Evolutionary conservation across 2,113 vertebrate species (phyloP).

Genomic region (Nibea albiflora): DNA sequence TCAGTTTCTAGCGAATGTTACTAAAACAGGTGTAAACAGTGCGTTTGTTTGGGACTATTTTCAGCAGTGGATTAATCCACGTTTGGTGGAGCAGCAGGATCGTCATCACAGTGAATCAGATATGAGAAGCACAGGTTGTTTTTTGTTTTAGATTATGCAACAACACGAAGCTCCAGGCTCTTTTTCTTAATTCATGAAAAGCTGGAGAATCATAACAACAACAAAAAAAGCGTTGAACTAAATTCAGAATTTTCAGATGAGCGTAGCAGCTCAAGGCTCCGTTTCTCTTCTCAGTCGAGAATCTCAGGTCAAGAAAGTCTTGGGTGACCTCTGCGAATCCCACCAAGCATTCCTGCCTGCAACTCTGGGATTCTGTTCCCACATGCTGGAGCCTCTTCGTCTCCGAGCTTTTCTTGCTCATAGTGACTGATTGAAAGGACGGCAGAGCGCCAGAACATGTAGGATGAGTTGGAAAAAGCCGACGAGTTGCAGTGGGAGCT

Average conservation of each 20-base stretch:
- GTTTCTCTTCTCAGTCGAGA: neutral
- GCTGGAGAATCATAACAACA: neutral
- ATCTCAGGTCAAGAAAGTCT: slow-evolving; percentile 11
- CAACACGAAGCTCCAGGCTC: neutral
- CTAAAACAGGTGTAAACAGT: too few species aligned
- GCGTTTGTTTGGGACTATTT: neutral
- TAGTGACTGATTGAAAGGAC: slow-evolving; percentile 64
- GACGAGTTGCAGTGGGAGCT: slow-evolving; percentile 65
- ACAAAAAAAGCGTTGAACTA: neutral
- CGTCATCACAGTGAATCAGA: neutral
- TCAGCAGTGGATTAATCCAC: neutral
- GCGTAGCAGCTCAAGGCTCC: neutral
- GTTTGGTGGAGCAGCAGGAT: neutral
- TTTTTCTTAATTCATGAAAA: neutral
- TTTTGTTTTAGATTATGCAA: too few species aligned
- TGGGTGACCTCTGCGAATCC: slow-evolving; percentile 58
- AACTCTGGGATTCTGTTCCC: slow-evolving; percentile 71
- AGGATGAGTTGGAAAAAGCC: slow-evolving; percentile 74
- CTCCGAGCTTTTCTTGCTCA: slow-evolving; percentile 56
- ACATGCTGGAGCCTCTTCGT: slow-evolving; percentile 62
- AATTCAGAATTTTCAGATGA: neutral
- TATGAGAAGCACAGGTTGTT: neutral
- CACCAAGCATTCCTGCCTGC: slow-evolving; percentile 48
- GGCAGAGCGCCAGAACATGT: slow-evolving; percentile 68
- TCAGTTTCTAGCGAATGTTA: neutral